Evolutionary conservation across 2,797 vertebrate genomes (phyloP), one percentile per base, ranked within the genome.

Genomic region (Danio tinwini): DNA sequence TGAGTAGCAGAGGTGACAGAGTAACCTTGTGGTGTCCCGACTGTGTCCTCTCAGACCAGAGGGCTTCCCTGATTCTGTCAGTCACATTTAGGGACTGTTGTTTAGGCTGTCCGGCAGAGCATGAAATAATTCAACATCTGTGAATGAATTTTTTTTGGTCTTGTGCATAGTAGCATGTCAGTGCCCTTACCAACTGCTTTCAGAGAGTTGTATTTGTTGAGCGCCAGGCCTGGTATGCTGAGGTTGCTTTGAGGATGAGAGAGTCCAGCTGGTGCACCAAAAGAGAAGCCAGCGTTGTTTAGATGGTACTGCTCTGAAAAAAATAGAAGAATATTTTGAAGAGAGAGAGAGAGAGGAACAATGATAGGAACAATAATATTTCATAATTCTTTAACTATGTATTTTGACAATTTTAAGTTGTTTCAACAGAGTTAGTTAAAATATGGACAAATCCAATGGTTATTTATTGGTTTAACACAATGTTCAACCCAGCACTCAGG

Each of bases 151-250:
- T 78, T 29, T 11, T 52, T 52, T 47, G 12, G 45, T 47, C 45
- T 8, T 19, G 44, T 6, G 21, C 56, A 44, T n/a, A 56, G 40
- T 19, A 39, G n/a, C 72, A 50, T 39, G 29, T 62, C 53, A 5
- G 39, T 21, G 49, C 10, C 58, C 97, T 95, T 93, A 98, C 97
- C 96, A 71, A 95, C 93, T 37, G 94, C 95, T 91, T 95, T 96
- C 16, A 96, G 93, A 5, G 96, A 94, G 79, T 94, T 88, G 13
- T 95, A 97, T 84, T 96, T 94, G 88, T 93, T 84, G 52, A 95
- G 94, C 70, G 93, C 91, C 0, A 92, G 89, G 1, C 90, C 85
- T 37, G 92, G 90, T 13, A 91, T 83, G 85, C n/a, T 93, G 93
- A 87, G 91, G 86, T 95, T 95, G 83, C 92, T 90, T 0, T 96